phyloP scores from a whole-genome alignment of 2,797 vertebrate genomes.

The Anguilla anguilla region DNA sequence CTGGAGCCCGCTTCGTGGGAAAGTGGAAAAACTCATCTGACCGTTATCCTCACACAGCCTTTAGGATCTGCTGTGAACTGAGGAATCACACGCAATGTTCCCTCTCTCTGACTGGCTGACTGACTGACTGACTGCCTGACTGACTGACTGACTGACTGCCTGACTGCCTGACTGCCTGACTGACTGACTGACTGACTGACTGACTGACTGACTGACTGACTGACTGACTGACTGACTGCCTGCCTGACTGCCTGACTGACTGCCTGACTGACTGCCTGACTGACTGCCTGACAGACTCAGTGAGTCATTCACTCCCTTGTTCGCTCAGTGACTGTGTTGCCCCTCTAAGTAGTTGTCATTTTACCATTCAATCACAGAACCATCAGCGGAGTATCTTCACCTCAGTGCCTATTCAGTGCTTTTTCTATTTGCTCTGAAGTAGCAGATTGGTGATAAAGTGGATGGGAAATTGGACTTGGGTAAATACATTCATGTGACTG shows the following conservation, averaged over 20 bases:
- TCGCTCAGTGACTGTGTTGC: background rate
- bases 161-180: background rate
- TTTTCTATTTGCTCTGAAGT: background rate
- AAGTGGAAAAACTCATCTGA: background rate
- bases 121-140: background rate
- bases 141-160: background rate
- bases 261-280: background rate
- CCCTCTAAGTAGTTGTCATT: background rate
- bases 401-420: background rate
- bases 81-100: background rate
- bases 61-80: background rate
- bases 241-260: background rate
- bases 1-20: background rate
- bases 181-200: background rate
- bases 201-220: background rate
- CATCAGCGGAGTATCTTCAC: background rate
- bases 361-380: background rate
- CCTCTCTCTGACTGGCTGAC: background rate
- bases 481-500: background rate
- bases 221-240: no score
- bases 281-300: background rate
- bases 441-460: background rate
- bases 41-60: background rate
- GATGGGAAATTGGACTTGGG: background rate
- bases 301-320: background rate